Base-by-base conservation (phyloP, 2,888 invertebrate species). In the Euplagia quadripunctaria region DNA sequence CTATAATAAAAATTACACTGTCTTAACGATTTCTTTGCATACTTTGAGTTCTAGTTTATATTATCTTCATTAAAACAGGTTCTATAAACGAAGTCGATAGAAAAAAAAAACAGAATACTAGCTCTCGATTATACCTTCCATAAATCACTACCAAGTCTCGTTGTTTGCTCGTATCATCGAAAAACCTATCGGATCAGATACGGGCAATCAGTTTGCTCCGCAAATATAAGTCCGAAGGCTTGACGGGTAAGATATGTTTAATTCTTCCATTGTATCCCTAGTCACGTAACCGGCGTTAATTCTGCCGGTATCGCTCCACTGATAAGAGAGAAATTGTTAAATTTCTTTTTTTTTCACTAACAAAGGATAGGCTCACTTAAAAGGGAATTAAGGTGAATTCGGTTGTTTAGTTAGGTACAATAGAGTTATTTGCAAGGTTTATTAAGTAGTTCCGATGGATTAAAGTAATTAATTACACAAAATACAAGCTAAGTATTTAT, bases 291-390 rank as follows among this genome's bases (percentile, higher is more conserved):
- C 20, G 58, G 74, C 81, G 82, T 85, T 82, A 84, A 83, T 84
- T 85, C 78, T 77, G 68, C 64, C 73, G 64, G 81, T 85, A 82
- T 84, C 85, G 77, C 73, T 46, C 79, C 85, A 85, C 87, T 88
- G 90, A 91, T 91, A 92, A 89, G 87, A 84, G 82, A 79, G 76
- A 87, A 87, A 89, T 87, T 87, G 86, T 88, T 87, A 88, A 89
- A 89, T 88, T 92, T 87, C 82, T 85, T 86, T 87, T 31, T 31
- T 81, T 79, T 80, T 75, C 78, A 74, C 77, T 58, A 76, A 84
- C 84, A 83, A 84, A 79, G 71, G 76, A 71, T 42, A 66, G 49
- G 17, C 46, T 58, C 51, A 46, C 65, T 70, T 68, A 52, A n/a
- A 65, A 76, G 46, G 49, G 55, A 73, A 68, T 73, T 42, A 42